Base-by-base conservation (phyloP, 2,888 invertebrate species). In the Eristalis tenax region DNA sequence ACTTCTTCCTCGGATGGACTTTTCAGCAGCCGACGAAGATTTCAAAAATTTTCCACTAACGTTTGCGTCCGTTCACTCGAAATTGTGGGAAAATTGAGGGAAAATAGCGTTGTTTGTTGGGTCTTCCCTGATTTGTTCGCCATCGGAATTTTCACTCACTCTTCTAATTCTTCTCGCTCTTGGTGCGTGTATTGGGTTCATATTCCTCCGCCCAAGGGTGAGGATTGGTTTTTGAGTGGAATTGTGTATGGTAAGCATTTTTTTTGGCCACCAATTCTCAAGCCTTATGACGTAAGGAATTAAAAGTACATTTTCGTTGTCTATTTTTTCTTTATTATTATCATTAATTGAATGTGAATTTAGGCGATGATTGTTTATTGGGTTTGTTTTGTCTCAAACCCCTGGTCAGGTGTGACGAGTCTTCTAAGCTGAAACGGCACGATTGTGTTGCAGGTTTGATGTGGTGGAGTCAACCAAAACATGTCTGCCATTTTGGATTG, bases 401-500 rank as follows among this genome's bases (percentile, higher is more conserved):
- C n/a, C 43, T n/a, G 18, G 18, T 18, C 18, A 18, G 18, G 38
- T 38, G 0, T 4, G 38, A 38, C 13, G 38, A 13, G 13, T 1
- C 13, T 18, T 50, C 6, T 18, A 50, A 50, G 50, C 18, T 50
- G 50, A 50, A 18, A 50, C 50, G 50, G 18, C 18, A 50, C 50
- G n/a, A 43, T 6, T 43, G 43, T 18, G 5, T 50, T 18, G 8
- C 6, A 8, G 50, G n/a, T 13, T 8, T 50, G 50, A 18, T 50
- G 50, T 18, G 50, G 18, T 50, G 50, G 50, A 50, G 26, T 23
- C 73, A 65, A 69, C 76, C 73, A 81, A 80, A 81, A 85, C 85
- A 85, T 81, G 85, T 77, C 81, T 85, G 85, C 85, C 85, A 85
- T 85, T 81, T 85, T 85, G 65, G 74, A 57, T 76, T 65, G 64